Percentiles rank a stretch among this genome's conserved stretches.
These are phyloP conservation scores for Hiodon tergisus DNA, from an alignment of 2,113 vertebrate species.

Conservation along the genomic window DNA sequence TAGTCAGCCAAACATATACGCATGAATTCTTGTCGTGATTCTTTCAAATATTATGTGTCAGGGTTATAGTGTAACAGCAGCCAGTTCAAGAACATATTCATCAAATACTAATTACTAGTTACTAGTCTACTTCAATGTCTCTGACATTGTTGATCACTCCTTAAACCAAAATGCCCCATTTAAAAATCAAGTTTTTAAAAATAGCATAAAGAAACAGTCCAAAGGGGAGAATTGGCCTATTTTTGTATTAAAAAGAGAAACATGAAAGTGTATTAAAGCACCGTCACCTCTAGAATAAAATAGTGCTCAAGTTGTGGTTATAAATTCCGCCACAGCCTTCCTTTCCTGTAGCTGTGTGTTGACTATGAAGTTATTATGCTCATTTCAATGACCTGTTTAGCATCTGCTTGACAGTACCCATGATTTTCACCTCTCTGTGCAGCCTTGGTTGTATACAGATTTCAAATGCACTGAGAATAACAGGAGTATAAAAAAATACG, in stretches of 20 bases:
- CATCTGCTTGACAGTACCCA: slow-evolving; percentile 1
- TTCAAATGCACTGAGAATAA: no score
- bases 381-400: background rate
- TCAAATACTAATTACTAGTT: slow-evolving; percentile 32
- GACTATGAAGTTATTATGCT: slow-evolving; percentile 4
- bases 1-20: background rate
- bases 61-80: slow-evolving; percentile 11
- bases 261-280: background rate
- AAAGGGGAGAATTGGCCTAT: background rate
- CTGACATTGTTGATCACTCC: no score
- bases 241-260: background rate
- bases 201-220: no score
- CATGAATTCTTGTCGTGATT: background rate
- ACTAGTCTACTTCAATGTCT: no score
- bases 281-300: background rate
- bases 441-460: background rate
- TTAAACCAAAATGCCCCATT: no score
- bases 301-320: background rate
- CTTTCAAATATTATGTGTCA: background rate
- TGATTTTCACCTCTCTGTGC: background rate
- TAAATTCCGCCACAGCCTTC: background rate
- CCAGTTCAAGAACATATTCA: slow-evolving; percentile 17
- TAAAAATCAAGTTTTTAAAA: no score
- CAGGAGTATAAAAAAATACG: no score
- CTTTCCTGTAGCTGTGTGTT: background rate